Evolutionary conservation across 2,113 vertebrate genomes (phyloP).

Genomic region (Danionella cerebrum): DNA sequence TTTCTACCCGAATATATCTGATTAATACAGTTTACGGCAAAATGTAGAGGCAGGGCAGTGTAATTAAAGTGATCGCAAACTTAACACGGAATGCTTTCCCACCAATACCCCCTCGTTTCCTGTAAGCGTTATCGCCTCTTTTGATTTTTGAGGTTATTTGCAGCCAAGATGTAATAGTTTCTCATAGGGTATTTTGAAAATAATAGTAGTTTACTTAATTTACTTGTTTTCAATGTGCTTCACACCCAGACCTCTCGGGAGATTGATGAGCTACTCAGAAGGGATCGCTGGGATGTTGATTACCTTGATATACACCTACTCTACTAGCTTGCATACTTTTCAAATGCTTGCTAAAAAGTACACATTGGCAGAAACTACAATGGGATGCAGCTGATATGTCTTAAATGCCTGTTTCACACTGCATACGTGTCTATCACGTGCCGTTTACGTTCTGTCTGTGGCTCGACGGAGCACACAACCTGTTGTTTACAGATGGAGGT

Average conservation of each 20-base stretch:
- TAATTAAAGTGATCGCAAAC: not conserved
- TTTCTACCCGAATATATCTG: not conserved
- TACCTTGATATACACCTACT: not conserved
- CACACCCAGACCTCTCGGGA: conserved; percentile 11
- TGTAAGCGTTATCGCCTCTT: conserved; percentile 7
- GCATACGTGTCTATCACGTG: too few species aligned
- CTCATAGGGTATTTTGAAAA: not conserved
- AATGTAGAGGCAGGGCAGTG: conserved; percentile 10
- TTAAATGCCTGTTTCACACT: too few species aligned
- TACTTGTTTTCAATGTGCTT: not conserved
- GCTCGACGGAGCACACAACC: too few species aligned
- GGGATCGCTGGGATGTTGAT: not conserved
- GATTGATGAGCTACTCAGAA: conserved; percentile 7
- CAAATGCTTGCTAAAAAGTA: too few species aligned
- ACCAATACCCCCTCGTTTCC: conserved; percentile 9
- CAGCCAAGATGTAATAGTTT: not conserved
- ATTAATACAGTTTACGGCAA: conserved; percentile 7
- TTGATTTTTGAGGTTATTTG: conserved; percentile 1
- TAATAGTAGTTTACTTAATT: not conserved
- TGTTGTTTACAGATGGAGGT: too few species aligned
- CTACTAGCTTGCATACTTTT: too few species aligned
- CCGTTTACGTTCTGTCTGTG: too few species aligned
- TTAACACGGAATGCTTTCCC: not conserved
- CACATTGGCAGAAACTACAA: too few species aligned
- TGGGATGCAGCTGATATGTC: too few species aligned